Conservation (phyloP, 2,888 invertebrate species). For the Ophion costatus region DNA sequence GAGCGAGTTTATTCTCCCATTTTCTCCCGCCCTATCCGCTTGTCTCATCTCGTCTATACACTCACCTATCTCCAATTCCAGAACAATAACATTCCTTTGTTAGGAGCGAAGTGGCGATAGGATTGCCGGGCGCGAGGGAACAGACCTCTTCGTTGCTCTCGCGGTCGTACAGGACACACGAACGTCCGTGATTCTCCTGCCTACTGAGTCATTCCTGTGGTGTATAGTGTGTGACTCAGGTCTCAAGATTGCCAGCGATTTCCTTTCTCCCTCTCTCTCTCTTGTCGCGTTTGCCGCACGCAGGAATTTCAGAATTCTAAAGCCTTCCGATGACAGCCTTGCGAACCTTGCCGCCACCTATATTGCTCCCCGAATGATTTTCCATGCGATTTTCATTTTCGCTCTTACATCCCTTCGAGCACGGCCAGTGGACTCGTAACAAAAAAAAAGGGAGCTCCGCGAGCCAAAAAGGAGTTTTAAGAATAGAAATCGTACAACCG, state of each 20-base stretch:
- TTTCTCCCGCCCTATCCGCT: not conserved
- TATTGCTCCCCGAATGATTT: not conserved
- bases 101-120: slow-evolving; percentile 76
- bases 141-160: slow-evolving; percentile 61
- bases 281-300: not conserved
- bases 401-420: not conserved
- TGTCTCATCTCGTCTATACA: slow-evolving; percentile 33
- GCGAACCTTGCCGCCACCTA: too few species aligned
- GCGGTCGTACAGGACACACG: slow-evolving; percentile 4
- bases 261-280: slow-evolving; percentile 70
- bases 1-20: not conserved
- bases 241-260: slow-evolving; percentile 78
- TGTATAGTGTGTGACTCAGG: slow-evolving; percentile 78
- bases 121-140: slow-evolving; percentile 66
- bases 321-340: slow-evolving; percentile 3
- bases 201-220: slow-evolving; percentile 77
- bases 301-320: slow-evolving; percentile 32
- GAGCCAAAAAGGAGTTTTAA: slow-evolving; percentile 29
- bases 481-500: slow-evolving; percentile 64
- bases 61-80: slow-evolving; percentile 60
- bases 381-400: not conserved
- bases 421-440: not conserved
- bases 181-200: slow-evolving; percentile 62
- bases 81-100: slow-evolving; percentile 79
- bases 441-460: slow-evolving; percentile 1